Percentiles rank a stretch among this genome's conserved stretches.
Evolutionary conservation across 2,113 vertebrate species (phyloP).

Genomic region (Equus przewalskii): DNA sequence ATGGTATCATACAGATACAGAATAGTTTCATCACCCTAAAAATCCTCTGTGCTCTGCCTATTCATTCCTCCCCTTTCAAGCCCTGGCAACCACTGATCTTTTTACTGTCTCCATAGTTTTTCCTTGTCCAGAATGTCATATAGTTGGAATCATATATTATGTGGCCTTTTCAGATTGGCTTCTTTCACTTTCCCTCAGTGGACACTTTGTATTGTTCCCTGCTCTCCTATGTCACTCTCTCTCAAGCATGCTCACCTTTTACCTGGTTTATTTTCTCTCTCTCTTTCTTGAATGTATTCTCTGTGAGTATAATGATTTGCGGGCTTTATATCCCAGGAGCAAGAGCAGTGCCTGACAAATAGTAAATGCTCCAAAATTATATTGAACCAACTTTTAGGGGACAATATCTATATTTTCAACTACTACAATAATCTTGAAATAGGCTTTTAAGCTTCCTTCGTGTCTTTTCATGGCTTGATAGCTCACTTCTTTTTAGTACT

Average conservation of each 20-base stretch:
- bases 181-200: background rate
- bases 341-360: background rate
- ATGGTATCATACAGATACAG: background rate
- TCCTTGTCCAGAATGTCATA: background rate
- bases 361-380: background rate
- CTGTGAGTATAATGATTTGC: background rate
- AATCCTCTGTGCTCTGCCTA: background rate
- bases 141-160: background rate
- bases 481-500: background rate
- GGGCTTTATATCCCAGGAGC: background rate
- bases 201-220: background rate
- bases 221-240: background rate
- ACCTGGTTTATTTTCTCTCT: background rate
- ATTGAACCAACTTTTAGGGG: background rate
- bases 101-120: background rate
- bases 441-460: background rate
- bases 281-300: background rate
- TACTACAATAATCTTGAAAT: background rate
- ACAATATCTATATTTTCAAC: background rate
- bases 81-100: background rate
- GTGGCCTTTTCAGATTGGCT: background rate
- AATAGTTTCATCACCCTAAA: background rate
- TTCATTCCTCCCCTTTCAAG: background rate
- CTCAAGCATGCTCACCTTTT: background rate
- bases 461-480: background rate